These are phyloP conservation scores for Scotopteryx bipunctaria DNA, from an alignment of 2,888 invertebrate genomes.

Conservation along the genomic window DNA sequence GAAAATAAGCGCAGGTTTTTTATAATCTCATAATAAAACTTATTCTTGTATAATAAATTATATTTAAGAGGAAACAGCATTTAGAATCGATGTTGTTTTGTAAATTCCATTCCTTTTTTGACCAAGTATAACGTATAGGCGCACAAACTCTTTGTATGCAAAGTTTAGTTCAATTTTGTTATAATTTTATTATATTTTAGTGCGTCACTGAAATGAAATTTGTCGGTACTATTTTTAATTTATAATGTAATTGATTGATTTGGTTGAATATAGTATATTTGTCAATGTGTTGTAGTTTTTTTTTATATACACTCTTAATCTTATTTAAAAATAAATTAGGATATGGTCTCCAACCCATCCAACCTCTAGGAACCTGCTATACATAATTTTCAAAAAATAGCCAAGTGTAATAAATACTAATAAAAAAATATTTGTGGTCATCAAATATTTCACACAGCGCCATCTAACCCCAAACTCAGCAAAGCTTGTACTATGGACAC, in stretches of 20 bases:
- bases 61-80: conserved; percentile 40
- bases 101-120: conserved; percentile 51
- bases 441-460: no score
- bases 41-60: conserved; percentile 61
- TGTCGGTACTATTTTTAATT: conserved; percentile 74
- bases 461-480: no score
- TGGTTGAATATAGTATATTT: conserved; percentile 81
- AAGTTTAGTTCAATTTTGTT: conserved; percentile 53
- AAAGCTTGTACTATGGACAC: no score
- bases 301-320: no score
- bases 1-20: conserved; percentile 50
- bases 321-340: no score
- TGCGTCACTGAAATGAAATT: conserved; percentile 64
- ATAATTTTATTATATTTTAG: conserved; percentile 56
- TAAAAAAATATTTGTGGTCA: no score
- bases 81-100: conserved; percentile 31
- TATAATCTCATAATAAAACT: conserved; percentile 66
- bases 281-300: conserved; percentile 52
- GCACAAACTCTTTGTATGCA: conserved; percentile 57
- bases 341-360: no score
- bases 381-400: no score
- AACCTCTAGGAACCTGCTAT: no score
- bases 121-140: conserved; percentile 47
- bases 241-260: conserved; percentile 80
- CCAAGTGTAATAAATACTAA: no score